A percentile compares a stretch with the other conserved stretches of the same genome.
Evolutionary conservation across 2,797 vertebrate species (phyloP).

Genomic region (Craterocephalus amniculus): DNA sequence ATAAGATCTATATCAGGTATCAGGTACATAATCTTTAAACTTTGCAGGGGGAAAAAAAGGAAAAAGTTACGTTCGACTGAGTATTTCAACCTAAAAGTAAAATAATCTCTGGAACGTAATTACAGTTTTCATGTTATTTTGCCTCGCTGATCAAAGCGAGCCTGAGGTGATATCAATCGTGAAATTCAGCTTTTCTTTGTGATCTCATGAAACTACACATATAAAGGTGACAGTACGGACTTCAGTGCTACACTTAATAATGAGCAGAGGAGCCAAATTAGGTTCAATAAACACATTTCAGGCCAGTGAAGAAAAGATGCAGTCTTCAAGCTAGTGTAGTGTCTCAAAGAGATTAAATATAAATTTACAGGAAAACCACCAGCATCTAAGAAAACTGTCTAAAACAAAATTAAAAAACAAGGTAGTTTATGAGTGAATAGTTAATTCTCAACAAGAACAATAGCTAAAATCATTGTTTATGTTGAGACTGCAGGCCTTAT

Average conservation of each 20-base stretch:
- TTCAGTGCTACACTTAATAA: neutral
- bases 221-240: neutral
- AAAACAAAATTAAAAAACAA: too few species aligned
- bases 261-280: neutral
- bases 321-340: neutral
- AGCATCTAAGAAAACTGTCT: too few species aligned
- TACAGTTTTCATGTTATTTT: slow-evolving; percentile 21
- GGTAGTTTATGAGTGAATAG: neutral
- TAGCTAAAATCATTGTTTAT: too few species aligned
- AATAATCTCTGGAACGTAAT: slow-evolving; percentile 17
- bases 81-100: slow-evolving; percentile 1
- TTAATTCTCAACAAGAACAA: neutral
- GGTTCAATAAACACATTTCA: neutral
- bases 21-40: slow-evolving; percentile 8
- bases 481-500: too few species aligned
- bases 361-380: too few species aligned
- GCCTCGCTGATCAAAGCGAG: slow-evolving; percentile 6
- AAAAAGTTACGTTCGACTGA: slow-evolving; percentile 3
- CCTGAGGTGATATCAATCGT: neutral
- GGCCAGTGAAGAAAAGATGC: neutral
- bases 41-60: neutral
- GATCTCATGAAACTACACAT: slow-evolving; percentile 10
- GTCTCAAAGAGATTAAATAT: too few species aligned
- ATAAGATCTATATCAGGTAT: neutral
- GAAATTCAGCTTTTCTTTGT: neutral